Percentiles rank a stretch among this genome's conserved stretches.
Evolutionary conservation across 2,888 invertebrate genomes (phyloP).

Genomic region (Eurois occulta): DNA sequence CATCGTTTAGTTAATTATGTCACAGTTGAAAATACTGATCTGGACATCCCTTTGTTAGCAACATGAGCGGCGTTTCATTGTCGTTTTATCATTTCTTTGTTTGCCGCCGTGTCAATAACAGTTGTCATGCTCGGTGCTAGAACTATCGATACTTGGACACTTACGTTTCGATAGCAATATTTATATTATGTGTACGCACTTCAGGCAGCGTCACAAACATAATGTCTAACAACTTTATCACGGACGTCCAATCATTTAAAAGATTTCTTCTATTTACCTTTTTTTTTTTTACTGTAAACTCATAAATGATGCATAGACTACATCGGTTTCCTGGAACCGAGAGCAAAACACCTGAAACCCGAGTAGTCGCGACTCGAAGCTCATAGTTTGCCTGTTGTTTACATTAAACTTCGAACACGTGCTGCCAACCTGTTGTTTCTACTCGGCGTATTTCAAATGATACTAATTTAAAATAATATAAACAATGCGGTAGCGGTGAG

Average conservation of each 20-base stretch:
- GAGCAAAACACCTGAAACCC: conserved; percentile 46
- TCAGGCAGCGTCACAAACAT: not conserved
- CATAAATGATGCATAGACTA: not conserved
- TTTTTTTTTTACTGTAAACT: too few relatives aligned
- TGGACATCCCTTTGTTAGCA: conserved; percentile 65
- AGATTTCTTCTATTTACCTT: not conserved
- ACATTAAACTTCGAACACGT: conserved; percentile 58
- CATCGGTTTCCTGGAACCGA: conserved; percentile 36
- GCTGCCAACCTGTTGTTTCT: conserved; percentile 54
- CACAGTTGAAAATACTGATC: conserved; percentile 58
- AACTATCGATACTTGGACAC: conserved; percentile 40
- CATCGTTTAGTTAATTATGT: conserved; percentile 56
- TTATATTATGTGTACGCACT: not conserved
- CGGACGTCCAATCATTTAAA: not conserved
- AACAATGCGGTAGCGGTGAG: conserved; percentile 61
- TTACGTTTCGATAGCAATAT: conserved; percentile 15
- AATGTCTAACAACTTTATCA: not conserved
- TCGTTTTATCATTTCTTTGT: conserved; percentile 69
- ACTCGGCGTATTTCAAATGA: conserved; percentile 50
- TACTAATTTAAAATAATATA: conserved; percentile 65
- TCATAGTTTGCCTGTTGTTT: conserved; percentile 48
- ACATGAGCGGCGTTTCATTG: conserved; percentile 62
- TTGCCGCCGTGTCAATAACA: conserved; percentile 59
- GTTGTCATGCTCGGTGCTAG: conserved; percentile 49
- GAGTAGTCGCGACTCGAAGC: conserved; percentile 46